These are phyloP conservation scores for Electrophaes corylata DNA, from an alignment of 2,888 invertebrate species.

Conservation along the genomic window DNA sequence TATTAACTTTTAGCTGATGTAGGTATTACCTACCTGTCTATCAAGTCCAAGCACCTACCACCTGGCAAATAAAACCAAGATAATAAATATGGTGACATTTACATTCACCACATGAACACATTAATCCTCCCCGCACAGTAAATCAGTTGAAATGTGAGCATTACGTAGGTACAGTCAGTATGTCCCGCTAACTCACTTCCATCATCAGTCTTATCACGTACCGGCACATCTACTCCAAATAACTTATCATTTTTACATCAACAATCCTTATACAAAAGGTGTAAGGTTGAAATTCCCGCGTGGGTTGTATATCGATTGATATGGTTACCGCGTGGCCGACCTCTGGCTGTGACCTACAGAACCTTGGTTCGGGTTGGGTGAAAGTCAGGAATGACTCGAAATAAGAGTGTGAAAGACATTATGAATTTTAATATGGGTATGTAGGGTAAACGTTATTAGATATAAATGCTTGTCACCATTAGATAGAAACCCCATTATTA, in stretches of 20 bases:
- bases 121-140: slow-evolving; percentile 21
- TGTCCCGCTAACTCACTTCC: slow-evolving; percentile 44
- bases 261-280: slow-evolving; percentile 33
- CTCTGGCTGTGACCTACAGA: slow-evolving; percentile 75
- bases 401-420: slow-evolving; percentile 40
- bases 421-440: slow-evolving; percentile 19
- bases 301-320: slow-evolving; percentile 57
- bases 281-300: slow-evolving; percentile 48
- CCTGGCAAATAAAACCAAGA: slow-evolving; percentile 3
- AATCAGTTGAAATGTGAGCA: slow-evolving; percentile 26
- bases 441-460: not conserved
- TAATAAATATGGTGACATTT: slow-evolving; percentile 24
- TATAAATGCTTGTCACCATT: not conserved
- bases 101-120: slow-evolving; percentile 26
- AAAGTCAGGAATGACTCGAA: slow-evolving; percentile 64
- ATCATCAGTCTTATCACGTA: slow-evolving; percentile 64
- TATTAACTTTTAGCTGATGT: no score
- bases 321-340: slow-evolving; percentile 59
- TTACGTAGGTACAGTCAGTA: slow-evolving; percentile 12
- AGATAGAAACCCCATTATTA: not conserved
- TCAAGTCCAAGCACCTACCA: not conserved
- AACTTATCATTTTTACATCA: slow-evolving; percentile 33
- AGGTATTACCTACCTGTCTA: not conserved
- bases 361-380: slow-evolving; percentile 67
- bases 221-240: slow-evolving; percentile 47